These are phyloP conservation scores for Synergus itoensis DNA, from an alignment of 2,888 invertebrate species.

Conservation along the genomic window DNA sequence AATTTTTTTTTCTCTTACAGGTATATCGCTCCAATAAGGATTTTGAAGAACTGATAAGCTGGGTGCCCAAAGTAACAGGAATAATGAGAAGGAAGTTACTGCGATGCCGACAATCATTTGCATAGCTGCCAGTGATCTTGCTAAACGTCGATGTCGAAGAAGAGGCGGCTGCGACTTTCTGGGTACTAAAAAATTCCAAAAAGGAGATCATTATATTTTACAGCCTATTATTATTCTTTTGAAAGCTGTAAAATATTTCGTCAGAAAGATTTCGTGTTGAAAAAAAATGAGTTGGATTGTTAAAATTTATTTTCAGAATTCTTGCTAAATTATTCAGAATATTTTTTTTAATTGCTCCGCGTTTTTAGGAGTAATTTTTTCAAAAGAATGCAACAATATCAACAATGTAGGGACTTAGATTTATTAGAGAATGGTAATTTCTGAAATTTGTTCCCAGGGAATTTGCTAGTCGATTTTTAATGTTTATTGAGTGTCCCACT, in stretches of 20 bases:
- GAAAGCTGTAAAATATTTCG: not conserved
- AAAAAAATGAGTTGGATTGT: not conserved
- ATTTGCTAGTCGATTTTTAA: not conserved
- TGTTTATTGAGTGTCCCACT: constrained; percentile 15
- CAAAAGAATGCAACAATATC: not conserved
- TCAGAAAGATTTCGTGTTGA: not conserved
- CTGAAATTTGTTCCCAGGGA: not conserved
- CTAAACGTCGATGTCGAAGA: constrained; percentile 78
- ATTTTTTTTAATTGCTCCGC: no score
- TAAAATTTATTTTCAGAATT: not conserved
- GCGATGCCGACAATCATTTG: constrained; percentile 80
- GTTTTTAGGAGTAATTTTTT: not conserved
- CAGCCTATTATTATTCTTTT: not conserved
- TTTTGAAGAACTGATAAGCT: constrained; percentile 81
- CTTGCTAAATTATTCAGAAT: not conserved
- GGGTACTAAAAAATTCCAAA: constrained; percentile 74
- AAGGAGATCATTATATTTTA: not conserved
- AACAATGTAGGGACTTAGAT: no score
- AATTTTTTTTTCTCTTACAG: constrained; percentile 76
- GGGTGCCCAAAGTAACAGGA: constrained; percentile 82
- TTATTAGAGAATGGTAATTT: not conserved
- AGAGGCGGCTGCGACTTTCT: constrained; percentile 79
- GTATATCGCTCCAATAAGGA: constrained; percentile 84
- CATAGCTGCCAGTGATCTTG: constrained; percentile 78
- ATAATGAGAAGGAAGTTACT: constrained; percentile 80